Base-by-base conservation (phyloP, 2,888 invertebrate genomes). In the Crioceris asparagi region DNA sequence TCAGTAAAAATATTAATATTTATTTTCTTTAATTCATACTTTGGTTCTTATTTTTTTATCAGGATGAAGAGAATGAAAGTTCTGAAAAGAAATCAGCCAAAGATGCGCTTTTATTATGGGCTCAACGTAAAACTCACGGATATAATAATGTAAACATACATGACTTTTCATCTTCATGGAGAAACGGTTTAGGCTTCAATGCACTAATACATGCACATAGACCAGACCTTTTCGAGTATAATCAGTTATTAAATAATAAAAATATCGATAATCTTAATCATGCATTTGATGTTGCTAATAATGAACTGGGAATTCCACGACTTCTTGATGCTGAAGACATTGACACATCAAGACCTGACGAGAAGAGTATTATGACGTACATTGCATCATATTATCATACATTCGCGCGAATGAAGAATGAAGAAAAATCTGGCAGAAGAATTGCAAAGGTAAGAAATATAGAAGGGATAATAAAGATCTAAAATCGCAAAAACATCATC, bases 341-440 rank as follows among this genome's bases (percentile, higher is more conserved):
- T 48, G 96, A 97, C 68, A 91, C 85, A 0, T 79, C 73, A 36
- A 75, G 90, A 30, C 96, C 96, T 0, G 97, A 97, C 62, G 98
- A 98, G 70, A 97, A 96, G 67, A 94, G 94, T 19, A 91, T 98
- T 60, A 88, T 98, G 72, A 98, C 97, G 15, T 98, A 98, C 62
- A 94, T 98, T 23, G 96, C 97, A 2, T 92, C 93, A 11, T 97
- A 96, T 68, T 98, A 98, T 67, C 97, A 98, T 69, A 94, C 96
- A 39, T 98, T 98, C 70, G 96, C 97, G 29, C 77, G 94, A 51
- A 94, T 97, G 92, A 97, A 96, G 73, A 93, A 90, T 60, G 97
- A 97, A 61, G 87, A 91, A 70, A 97, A 96, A 63, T 94, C 94
- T 51, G 96, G 96, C 19, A 79, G 91, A 54, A 76, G 97, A 60